Conservation (phyloP, 2,113 vertebrate species). For the Heterotilapia buettikoferi region DNA sequence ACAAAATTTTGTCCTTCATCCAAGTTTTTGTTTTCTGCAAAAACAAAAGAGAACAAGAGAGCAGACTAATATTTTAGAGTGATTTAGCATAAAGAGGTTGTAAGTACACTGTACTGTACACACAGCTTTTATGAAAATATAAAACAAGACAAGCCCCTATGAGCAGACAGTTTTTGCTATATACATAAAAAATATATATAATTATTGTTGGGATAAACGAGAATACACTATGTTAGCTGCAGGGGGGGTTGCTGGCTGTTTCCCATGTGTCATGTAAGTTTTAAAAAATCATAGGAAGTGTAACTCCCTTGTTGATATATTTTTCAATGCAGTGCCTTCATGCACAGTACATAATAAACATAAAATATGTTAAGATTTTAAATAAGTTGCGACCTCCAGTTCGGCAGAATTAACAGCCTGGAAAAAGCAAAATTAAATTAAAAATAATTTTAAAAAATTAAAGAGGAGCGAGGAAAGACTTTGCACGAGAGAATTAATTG, state of each 20-base stretch:
- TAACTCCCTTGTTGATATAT: neutral
- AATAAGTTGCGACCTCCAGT: neutral
- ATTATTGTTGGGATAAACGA: neutral
- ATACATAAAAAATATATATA: accelerated
- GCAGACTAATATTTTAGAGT: neutral
- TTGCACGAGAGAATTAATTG: neutral
- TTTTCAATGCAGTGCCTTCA: neutral
- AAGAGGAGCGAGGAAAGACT: neutral
- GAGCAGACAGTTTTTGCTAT: accelerated
- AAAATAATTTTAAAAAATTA: accelerated
- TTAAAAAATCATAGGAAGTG: neutral
- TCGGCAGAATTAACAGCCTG: neutral
- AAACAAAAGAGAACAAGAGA: neutral
- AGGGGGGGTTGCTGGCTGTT: accelerated
- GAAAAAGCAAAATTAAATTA: accelerated
- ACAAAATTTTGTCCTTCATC: neutral
- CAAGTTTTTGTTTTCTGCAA: neutral
- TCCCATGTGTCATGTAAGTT: neutral
- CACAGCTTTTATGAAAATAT: neutral
- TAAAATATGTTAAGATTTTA: neutral
- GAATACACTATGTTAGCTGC: neutral
- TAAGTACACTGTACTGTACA: neutral
- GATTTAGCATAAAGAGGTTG: neutral
- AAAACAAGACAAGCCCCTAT: neutral
- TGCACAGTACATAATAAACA: neutral